Evolutionary conservation across 2,888 invertebrate genomes (phyloP).

Genomic region (Nymphalis polychloros): DNA sequence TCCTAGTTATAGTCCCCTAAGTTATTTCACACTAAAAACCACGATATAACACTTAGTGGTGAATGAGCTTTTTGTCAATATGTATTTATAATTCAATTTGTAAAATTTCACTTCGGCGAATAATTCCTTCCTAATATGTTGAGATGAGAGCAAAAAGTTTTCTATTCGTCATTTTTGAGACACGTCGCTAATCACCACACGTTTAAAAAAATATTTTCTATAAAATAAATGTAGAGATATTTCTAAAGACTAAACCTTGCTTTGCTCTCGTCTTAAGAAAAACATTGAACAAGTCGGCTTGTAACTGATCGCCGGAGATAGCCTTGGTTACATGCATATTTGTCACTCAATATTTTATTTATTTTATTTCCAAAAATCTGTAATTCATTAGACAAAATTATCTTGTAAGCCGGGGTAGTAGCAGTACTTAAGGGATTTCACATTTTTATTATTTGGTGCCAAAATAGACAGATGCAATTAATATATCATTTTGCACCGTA

Average conservation of each 20-base stretch:
- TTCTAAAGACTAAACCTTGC: constrained; percentile 48
- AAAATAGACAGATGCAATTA: constrained; percentile 34
- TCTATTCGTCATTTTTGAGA: constrained; percentile 52
- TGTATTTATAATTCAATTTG: constrained; percentile 56
- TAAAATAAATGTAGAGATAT: constrained; percentile 53
- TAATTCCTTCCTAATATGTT: constrained; percentile 47
- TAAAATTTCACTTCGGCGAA: constrained; percentile 53
- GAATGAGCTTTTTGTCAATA: constrained; percentile 61
- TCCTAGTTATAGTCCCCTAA: constrained; percentile 39
- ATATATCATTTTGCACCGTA: constrained; percentile 13
- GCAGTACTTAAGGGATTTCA: constrained; percentile 68
- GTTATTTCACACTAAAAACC: constrained; percentile 50
- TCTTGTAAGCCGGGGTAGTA: constrained; percentile 70
- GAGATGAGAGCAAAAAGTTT: constrained; percentile 60
- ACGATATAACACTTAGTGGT: constrained; percentile 60
- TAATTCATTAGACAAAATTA: constrained; percentile 67
- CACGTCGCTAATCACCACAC: constrained; percentile 69
- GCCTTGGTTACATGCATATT: constrained; percentile 79
- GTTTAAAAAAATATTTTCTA: constrained; percentile 47
- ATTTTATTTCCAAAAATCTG: constrained; percentile 58
- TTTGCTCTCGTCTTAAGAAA: constrained; percentile 58
- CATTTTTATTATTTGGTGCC: constrained; percentile 52
- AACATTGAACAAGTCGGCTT: constrained; percentile 62
- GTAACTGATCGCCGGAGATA: constrained; percentile 66
- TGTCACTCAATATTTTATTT: constrained; percentile 64